These are phyloP conservation scores for Rhea pennata DNA, from an alignment of 2,113 vertebrate species.

Conservation along the genomic window DNA sequence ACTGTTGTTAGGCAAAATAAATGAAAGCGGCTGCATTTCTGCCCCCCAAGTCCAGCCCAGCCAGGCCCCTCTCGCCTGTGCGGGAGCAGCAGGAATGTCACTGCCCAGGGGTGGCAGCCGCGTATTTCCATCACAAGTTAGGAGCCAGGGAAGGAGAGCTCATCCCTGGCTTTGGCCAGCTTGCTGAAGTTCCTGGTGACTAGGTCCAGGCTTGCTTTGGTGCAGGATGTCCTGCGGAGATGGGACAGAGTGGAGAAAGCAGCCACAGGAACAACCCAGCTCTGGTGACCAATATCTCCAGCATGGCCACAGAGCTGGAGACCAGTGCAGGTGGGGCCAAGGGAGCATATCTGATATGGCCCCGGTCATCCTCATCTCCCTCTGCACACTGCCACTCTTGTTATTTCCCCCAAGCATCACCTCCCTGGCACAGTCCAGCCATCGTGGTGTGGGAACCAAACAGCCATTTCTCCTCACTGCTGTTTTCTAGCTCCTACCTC, in stretches of 20 bases:
- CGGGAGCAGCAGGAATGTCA: background rate
- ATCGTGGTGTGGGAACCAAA: accelerated
- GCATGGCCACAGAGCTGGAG: accelerated
- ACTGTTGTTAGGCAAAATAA: slow-evolving; percentile 69
- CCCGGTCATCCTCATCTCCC: accelerated
- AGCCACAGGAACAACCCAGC: background rate
- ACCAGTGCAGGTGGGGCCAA: background rate
- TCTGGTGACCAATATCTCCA: background rate
- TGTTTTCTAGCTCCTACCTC: background rate
- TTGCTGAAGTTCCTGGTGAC: background rate
- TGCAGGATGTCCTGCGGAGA: background rate
- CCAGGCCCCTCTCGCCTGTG: background rate
- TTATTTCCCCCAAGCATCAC: background rate
- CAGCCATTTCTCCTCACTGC: background rate
- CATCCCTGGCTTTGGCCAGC: background rate
- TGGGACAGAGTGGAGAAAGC: background rate
- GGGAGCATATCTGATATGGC: background rate
- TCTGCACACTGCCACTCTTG: background rate
- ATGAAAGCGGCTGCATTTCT: slow-evolving; percentile 26
- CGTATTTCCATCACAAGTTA: background rate
- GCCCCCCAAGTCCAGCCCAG: background rate
- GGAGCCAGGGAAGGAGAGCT: background rate
- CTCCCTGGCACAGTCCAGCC: background rate
- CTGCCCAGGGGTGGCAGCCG: background rate
- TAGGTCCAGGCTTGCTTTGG: background rate